Base-by-base conservation (phyloP, 2,797 vertebrate genomes). In the Carduelis carduelis region DNA sequence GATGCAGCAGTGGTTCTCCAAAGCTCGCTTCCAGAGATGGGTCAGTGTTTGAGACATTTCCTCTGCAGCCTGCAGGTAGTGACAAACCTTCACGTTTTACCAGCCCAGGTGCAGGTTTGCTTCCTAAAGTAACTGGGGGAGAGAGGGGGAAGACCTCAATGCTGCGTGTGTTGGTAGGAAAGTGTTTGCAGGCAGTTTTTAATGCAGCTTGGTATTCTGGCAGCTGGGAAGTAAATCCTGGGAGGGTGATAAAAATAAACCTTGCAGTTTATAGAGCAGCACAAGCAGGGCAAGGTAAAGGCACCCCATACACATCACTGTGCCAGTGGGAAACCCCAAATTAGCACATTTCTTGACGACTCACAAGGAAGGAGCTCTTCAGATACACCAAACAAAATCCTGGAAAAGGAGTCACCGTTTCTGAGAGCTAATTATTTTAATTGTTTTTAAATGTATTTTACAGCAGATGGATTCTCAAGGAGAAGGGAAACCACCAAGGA, bases 1-100 rank as follows among this genome's bases (percentile, higher is more conserved):
- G n/a, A 41, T 77, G 50, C 93, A 92, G 65, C 96, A 84, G 35
- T 71, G 79, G 39, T 92, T 96, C 81, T 95, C 94, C 83, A 91
- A 91, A 79, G 53, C 66, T 34, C 95, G 23, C 27, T 96, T 97
- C 56, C 97, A 96, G 91, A 96, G 94, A 97, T 87, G 90, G 94
- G 98, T 98, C 85, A 92, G 97, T 97, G 60, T 35, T 0, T 1
- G 6, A 49, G 37, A 43, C 11, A 4, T 14, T 66, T 37, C 43
- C 53, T 87, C n/a, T 86, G 52, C 32, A 37, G 9, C 55, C 24
- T 75, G 35, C 57, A 85, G 43, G 3, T 7, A 15, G 43, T 87
- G 75, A 56, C 35, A 88, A 65, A 23, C 19, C 26, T 50, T 52
- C 15, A 3, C 1, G 3, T 78, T 50, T 71, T 41, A n/a, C 43